Base-by-base conservation (phyloP, 2,888 invertebrate genomes). In the Oasisia sp. region DNA sequence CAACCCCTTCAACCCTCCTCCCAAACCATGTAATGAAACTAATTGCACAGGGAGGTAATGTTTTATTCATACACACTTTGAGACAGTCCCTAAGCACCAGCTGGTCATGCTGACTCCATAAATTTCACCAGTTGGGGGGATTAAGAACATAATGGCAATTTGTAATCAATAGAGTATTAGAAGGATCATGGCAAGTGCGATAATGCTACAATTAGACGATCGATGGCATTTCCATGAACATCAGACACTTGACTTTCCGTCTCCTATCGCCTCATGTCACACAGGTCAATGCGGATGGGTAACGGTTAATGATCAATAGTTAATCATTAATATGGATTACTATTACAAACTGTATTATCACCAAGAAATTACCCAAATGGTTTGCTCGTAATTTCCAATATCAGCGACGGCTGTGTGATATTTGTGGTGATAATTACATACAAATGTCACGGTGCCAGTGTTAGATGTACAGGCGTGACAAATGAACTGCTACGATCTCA, bases 71-170 rank as follows among this genome's bases (percentile, higher is more conserved):
- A 7, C 14, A 7, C 74, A 74, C 27, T 74, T 74, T 74, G 7
- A 74, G n/a, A 74, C 5, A 5, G 27, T 19, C 19, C n/a, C 74
- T n/a, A 74, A 74, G 7, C 19, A 74, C 74, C n/a, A 4, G 74
- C 74, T 4, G 74, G n/a, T n/a, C 19, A 74, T 2, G n/a, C 74
- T 74, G 74, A 74, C 27, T 74, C 27, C 5, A 14, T 58, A 74
- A 14, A 74, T 27, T 74, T 27, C 74, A 74, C n/a, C 74, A 19
- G n/a, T 27, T 27, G 27, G 27, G 14, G 14, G 74, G 74, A 74
- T 74, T 19, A 74, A 74, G 74, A 74, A 74, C 74, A 74, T 74
- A 74, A 74, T 74, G 74, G 74, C 74, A 19, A 74, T 74, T 74
- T 74, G 74, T 74, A 74, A 74, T 74, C 74, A 74, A 74, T 74